phyloP scores from a whole-genome alignment of 1,140 invertebrate genomes.

The Cherax destructor region DNA sequence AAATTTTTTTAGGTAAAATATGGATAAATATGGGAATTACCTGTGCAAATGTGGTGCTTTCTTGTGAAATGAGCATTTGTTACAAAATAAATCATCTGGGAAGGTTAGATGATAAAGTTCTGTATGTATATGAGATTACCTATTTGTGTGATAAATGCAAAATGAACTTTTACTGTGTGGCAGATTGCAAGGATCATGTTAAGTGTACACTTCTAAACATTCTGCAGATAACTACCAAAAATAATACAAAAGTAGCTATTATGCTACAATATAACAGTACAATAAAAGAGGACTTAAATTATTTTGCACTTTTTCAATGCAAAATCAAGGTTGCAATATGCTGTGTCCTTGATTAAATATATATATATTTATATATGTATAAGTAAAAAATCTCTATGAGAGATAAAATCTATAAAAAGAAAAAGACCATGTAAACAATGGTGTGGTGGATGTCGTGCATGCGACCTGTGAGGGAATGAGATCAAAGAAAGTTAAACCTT shows the following conservation, averaged over 20 bases:
- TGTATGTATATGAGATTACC: background rate
- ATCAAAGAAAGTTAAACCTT: slow-evolving; percentile 23
- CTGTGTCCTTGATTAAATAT: slow-evolving; percentile 42
- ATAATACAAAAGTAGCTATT: slow-evolving; percentile 8
- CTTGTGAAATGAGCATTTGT: background rate
- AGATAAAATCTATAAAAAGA: slow-evolving; percentile 52
- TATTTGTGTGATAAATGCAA: slow-evolving; percentile 28
- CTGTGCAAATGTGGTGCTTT: background rate
- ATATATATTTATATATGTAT: slow-evolving; percentile 20
- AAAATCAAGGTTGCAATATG: slow-evolving; percentile 39
- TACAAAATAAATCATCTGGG: slow-evolving; percentile 29
- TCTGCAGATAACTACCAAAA: slow-evolving; percentile 3
- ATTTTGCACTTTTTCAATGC: slow-evolving; percentile 58
- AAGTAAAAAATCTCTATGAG: slow-evolving; percentile 64
- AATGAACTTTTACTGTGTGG: slow-evolving; percentile 5
- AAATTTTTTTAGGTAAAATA: background rate
- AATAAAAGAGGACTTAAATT: slow-evolving; percentile 35
- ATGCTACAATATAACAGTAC: slow-evolving; percentile 15
- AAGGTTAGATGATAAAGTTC: slow-evolving; percentile 28
- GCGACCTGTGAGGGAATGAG: slow-evolving; percentile 32
- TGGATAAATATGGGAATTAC: background rate
- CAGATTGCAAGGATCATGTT: background rate
- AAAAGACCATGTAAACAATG: background rate
- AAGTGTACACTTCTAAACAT: background rate
- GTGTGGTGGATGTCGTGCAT: slow-evolving; percentile 20